Evolutionary conservation across 2,888 invertebrate genomes (phyloP).

Genomic region (Melikaiella ostensackeni): DNA sequence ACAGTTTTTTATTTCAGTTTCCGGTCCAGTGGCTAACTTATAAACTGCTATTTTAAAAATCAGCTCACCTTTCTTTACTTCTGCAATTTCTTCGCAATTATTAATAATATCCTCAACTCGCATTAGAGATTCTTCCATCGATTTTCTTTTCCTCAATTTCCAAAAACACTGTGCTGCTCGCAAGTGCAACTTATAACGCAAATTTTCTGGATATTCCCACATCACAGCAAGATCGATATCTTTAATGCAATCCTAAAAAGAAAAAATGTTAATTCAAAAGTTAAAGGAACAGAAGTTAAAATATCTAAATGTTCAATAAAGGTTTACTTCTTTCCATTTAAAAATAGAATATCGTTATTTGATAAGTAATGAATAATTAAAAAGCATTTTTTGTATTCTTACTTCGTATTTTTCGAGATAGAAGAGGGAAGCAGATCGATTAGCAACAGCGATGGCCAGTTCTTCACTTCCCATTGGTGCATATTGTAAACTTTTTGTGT

Average conservation of each 20-base stretch:
- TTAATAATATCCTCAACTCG: slow-evolving; percentile 55
- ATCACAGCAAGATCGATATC: slow-evolving; percentile 82
- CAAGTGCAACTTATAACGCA: slow-evolving; percentile 83
- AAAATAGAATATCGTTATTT: no score
- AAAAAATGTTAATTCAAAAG: slow-evolving; percentile 8
- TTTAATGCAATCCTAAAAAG: slow-evolving; percentile 80
- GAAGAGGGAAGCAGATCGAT: slow-evolving; percentile 84
- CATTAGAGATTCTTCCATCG: slow-evolving; percentile 71
- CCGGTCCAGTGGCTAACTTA: background rate
- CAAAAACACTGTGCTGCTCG: slow-evolving; percentile 83
- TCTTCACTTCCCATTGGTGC: slow-evolving; percentile 80
- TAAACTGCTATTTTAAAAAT: background rate
- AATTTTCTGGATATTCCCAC: slow-evolving; percentile 81
- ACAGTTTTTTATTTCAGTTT: no score
- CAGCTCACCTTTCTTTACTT: slow-evolving; percentile 60
- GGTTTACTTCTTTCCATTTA: no score
- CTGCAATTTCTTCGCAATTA: slow-evolving; percentile 51
- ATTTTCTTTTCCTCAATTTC: slow-evolving; percentile 77
- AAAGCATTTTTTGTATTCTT: slow-evolving; percentile 51
- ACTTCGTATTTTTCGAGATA: slow-evolving; percentile 82
- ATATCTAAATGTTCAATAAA: slow-evolving; percentile 17
- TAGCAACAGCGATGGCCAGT: slow-evolving; percentile 83
- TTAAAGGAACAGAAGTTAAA: no score
- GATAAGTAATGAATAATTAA: no score
- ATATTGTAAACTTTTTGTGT: slow-evolving; percentile 82